Evolutionary conservation across 2,797 vertebrate species (phyloP).

Genomic region (Poecilia velifera): DNA sequence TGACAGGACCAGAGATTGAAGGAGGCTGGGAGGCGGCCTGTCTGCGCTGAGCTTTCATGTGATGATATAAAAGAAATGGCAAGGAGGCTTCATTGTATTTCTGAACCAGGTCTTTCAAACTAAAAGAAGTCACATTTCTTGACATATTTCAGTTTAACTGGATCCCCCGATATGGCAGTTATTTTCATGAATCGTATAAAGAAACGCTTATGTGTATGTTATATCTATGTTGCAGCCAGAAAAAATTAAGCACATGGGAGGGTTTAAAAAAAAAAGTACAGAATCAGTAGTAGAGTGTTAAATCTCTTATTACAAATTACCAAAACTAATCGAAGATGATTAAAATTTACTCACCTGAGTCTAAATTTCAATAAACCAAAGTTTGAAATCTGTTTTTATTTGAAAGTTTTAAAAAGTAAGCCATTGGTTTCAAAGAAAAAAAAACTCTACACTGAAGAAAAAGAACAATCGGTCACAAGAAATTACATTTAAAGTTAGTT

Average conservation of each 20-base stretch:
- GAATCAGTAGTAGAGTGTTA: background rate
- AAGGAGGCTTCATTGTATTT: constrained; percentile 10
- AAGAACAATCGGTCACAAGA: no score
- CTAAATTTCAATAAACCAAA: no score
- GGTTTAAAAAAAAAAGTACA: background rate
- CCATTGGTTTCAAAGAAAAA: no score
- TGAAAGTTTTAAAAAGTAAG: no score
- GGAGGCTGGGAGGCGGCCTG: background rate
- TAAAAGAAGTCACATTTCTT: constrained; percentile 13
- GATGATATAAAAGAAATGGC: constrained; percentile 36
- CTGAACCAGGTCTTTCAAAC: background rate
- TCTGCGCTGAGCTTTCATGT: constrained; percentile 14
- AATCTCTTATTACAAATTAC: background rate
- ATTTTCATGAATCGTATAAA: background rate
- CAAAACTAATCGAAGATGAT: background rate
- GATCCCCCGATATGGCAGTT: background rate
- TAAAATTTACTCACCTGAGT: background rate
- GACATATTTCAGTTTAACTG: background rate
- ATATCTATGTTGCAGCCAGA: background rate
- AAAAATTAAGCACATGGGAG: background rate
- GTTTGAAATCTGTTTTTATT: no score
- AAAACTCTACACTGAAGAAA: no score
- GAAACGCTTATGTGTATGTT: background rate
- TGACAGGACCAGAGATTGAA: constrained; percentile 31
- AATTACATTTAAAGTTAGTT: no score